Percentiles rank a stretch among this genome's conserved stretches.
Conservation (phyloP, 2,113 vertebrate genomes). For the Carettochelys insculpta region DNA sequence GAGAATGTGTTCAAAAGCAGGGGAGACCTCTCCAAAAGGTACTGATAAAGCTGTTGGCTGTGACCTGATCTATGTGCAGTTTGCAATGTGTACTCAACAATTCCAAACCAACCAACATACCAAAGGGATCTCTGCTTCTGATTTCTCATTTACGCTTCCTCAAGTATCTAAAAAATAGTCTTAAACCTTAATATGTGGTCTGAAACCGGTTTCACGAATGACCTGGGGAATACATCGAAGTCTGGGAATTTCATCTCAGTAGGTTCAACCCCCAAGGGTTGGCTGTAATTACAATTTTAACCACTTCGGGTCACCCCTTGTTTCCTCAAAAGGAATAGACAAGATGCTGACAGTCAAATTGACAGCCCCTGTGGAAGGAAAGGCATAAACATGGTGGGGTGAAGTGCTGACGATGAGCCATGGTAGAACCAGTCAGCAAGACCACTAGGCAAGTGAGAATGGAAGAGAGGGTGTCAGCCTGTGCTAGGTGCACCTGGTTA, state of each 20-base stretch:
- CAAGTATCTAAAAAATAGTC: too few relatives aligned
- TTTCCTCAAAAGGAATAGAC: not conserved
- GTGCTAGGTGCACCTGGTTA: fast-evolving
- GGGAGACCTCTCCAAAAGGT: not conserved
- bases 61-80: not conserved
- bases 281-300: not conserved
- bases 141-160: too few relatives aligned
- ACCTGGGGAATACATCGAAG: too few relatives aligned
- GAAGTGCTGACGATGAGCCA: not conserved
- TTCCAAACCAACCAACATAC: not conserved
- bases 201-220: too few relatives aligned
- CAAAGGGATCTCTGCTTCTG: too few relatives aligned
- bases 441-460: not conserved
- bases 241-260: not conserved
- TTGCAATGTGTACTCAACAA: not conserved
- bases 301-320: not conserved
- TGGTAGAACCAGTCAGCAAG: not conserved
- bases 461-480: not conserved
- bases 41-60: not conserved
- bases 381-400: not conserved
- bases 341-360: not conserved
- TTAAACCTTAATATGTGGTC: too few relatives aligned
- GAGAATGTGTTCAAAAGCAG: not conserved
- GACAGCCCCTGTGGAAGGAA: not conserved
- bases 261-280: not conserved